Conservation (phyloP, 2,113 vertebrate genomes). For the Rhadina sibilatrix region DNA sequence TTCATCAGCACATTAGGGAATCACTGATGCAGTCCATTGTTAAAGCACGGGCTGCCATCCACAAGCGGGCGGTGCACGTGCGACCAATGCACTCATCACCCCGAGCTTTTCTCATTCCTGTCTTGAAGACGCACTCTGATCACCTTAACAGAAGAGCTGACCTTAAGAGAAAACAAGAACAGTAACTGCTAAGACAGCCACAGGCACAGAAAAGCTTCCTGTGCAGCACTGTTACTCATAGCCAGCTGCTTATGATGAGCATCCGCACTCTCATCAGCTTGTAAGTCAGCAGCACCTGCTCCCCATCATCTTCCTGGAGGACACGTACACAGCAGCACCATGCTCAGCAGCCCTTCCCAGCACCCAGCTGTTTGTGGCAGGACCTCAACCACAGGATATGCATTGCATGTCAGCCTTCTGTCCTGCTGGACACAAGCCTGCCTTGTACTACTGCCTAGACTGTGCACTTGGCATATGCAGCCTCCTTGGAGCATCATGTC, state of each 20-base stretch:
- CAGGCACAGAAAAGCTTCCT: background rate
- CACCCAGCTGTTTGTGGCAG: background rate
- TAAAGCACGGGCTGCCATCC: background rate
- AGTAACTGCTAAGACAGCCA: background rate
- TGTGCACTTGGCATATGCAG: background rate
- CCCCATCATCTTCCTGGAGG: slow-evolving; percentile 26
- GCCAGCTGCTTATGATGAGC: slow-evolving; percentile 37
- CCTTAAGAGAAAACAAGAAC: slow-evolving; percentile 1
- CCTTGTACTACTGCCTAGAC: background rate
- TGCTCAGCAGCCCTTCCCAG: background rate
- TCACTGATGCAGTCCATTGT: background rate
- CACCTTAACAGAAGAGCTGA: slow-evolving; percentile 10
- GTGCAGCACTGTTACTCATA: slow-evolving; percentile 1
- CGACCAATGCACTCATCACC: accelerated
- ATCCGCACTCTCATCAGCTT: background rate
- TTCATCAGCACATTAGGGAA: background rate
- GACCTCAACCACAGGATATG: background rate
- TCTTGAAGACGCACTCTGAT: background rate
- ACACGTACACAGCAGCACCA: background rate
- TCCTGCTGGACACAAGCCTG: background rate
- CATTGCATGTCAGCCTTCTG: background rate
- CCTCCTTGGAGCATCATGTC: accelerated
- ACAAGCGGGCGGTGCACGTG: accelerated
- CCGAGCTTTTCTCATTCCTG: background rate
- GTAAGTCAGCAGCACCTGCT: slow-evolving; percentile 62